Conservation (phyloP, 2,113 vertebrate species). For the Pluvianellus socialis region DNA sequence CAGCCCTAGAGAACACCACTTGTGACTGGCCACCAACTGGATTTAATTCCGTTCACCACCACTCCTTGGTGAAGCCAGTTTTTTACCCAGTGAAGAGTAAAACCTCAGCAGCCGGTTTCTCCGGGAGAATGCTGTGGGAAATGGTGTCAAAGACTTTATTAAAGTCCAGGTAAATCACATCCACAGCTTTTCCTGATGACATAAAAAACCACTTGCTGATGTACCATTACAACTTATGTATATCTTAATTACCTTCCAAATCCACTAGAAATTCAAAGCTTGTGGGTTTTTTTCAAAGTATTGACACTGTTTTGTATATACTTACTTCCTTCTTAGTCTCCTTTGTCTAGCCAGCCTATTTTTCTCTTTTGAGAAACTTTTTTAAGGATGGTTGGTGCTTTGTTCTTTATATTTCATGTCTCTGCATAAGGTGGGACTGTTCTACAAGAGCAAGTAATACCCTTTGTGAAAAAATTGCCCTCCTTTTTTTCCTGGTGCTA, state of each 20-base stretch:
- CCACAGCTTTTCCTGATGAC: neutral
- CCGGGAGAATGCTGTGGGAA: neutral
- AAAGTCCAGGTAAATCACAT: neutral
- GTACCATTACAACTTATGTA: neutral
- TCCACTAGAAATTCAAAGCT: neutral
- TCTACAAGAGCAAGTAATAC: neutral
- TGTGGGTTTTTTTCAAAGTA: neutral
- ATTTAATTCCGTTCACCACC: neutral
- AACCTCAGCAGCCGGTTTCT: neutral
- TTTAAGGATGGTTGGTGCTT: neutral
- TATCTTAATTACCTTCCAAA: neutral
- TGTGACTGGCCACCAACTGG: fast-evolving
- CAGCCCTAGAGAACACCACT: neutral
- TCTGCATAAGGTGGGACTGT: neutral
- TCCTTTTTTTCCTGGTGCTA: neutral
- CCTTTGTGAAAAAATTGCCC: neutral
- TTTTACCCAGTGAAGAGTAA: neutral
- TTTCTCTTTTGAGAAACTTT: neutral
- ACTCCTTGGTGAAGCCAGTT: neutral
- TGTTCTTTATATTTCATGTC: neutral
- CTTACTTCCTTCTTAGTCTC: neutral
- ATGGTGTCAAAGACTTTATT: neutral
- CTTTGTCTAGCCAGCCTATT: neutral
- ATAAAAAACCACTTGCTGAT: neutral
- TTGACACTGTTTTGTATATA: neutral